phyloP scores from a whole-genome alignment of 2,888 invertebrate genomes.

The Camptogramma bilineatum region DNA sequence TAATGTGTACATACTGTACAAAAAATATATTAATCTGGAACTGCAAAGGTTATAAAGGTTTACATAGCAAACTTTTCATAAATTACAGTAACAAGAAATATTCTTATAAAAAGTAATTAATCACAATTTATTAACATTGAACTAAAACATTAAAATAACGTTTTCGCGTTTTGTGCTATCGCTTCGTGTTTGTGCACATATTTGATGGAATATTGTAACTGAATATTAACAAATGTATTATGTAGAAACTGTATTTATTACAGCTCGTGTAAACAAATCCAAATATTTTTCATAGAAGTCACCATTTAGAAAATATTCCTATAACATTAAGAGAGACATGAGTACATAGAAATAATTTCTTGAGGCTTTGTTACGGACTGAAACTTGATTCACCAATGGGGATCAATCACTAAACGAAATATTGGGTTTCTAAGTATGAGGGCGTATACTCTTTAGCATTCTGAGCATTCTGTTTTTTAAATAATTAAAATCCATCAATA shows the following conservation, averaged over 20 bases:
- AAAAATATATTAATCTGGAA: slow-evolving; percentile 37
- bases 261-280: slow-evolving; percentile 10
- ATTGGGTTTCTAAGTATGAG: no score
- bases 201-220: slow-evolving; percentile 3
- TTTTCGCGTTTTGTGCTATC: slow-evolving; percentile 24
- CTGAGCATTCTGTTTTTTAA: no score
- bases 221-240: slow-evolving; percentile 1
- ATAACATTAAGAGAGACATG: no score
- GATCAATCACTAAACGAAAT: no score
- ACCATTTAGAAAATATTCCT: slow-evolving; percentile 2
- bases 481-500: no score
- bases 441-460: no score
- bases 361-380: no score
- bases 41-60: slow-evolving; percentile 11
- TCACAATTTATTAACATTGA: slow-evolving; percentile 36
- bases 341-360: no score
- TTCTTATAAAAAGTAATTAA: slow-evolving; percentile 37
- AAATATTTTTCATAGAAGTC: neutral
- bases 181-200: slow-evolving; percentile 30
- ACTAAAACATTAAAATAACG: slow-evolving; percentile 29
- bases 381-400: no score
- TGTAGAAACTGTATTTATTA: neutral
- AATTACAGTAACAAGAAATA: slow-evolving; percentile 35
- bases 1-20: slow-evolving; percentile 30
- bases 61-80: slow-evolving; percentile 22